phyloP scores from a whole-genome alignment of 37 sponge, comb jelly and placozoan species.

The Haliclona indistincta region DNA sequence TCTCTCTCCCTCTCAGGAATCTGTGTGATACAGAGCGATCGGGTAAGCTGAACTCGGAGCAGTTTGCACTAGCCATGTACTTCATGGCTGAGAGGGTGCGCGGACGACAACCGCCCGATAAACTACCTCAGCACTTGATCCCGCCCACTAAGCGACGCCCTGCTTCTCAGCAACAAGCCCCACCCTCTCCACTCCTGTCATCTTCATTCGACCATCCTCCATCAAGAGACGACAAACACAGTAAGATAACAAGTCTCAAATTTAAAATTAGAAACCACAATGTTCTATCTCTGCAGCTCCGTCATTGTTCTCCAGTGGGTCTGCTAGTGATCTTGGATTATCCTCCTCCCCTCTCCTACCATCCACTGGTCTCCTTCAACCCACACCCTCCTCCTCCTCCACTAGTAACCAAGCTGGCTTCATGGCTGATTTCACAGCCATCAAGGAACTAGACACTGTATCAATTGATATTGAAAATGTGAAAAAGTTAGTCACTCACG shows the following conservation, averaged over 20 bases:
- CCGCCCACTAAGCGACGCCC: slow-evolving; percentile 64
- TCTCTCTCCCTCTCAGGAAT: slow-evolving; percentile 58
- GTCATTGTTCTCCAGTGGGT: neutral
- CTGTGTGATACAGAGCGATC: slow-evolving; percentile 71
- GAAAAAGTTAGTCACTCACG: slow-evolving; percentile 40
- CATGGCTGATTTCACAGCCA: slow-evolving; percentile 76
- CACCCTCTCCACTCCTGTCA: too few species aligned
- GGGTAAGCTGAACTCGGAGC: slow-evolving; percentile 79
- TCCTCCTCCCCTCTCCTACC: neutral
- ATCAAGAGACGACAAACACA: too few species aligned
- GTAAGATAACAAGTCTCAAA: too few species aligned
- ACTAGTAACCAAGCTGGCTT: slow-evolving; percentile 1
- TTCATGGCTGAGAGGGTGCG: slow-evolving; percentile 78
- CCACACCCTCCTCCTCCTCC: neutral
- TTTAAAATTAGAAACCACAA: neutral
- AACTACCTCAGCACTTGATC: slow-evolving; percentile 67
- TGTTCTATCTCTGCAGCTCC: neutral
- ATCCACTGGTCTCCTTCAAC: neutral
- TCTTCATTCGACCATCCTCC: too few species aligned
- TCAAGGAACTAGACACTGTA: slow-evolving; percentile 81
- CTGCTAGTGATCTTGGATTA: neutral
- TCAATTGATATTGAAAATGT: slow-evolving; percentile 61
- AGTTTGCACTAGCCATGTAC: slow-evolving; percentile 91
- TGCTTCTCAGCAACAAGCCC: neutral
- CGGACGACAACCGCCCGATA: slow-evolving; percentile 59